A percentile compares a stretch with the other conserved stretches of the same genome.
These are phyloP conservation scores for Mus minutoides DNA, from an alignment of 2,797 vertebrate genomes.

Conservation along the genomic window DNA sequence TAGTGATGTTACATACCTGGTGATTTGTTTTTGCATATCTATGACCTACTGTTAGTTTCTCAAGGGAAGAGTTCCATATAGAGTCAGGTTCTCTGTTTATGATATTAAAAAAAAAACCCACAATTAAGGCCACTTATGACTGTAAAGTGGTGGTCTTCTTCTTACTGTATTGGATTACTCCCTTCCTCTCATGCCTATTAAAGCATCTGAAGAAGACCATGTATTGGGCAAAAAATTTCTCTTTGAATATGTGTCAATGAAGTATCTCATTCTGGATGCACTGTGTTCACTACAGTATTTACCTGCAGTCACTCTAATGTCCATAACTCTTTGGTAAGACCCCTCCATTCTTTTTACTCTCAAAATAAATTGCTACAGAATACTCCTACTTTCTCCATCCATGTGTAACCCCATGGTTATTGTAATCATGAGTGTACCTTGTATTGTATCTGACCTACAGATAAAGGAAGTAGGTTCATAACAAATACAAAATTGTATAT, in stretches of 20 bases:
- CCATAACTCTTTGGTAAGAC: not conserved
- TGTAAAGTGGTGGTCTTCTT: not conserved
- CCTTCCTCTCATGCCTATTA: not conserved
- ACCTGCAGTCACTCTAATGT: not conserved
- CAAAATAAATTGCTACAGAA: not conserved
- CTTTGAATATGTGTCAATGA: not conserved
- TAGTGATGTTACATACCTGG: not conserved
- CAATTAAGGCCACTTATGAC: not conserved
- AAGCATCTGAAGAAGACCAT: not conserved
- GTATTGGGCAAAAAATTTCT: not conserved
- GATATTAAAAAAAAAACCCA: not conserved
- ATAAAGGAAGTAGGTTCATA: not conserved
- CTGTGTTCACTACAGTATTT: not conserved
- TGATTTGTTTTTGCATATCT: not conserved
- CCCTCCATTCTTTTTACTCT: slow-evolving; percentile 5
- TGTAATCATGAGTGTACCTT: not conserved
- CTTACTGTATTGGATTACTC: not conserved
- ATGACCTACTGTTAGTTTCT: slow-evolving; percentile 11
- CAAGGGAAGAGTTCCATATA: not conserved
- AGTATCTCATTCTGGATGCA: not conserved
- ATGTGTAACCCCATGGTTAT: not conserved
- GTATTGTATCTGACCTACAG: not conserved
- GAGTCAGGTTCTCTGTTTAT: not conserved
- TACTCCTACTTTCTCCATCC: not conserved
- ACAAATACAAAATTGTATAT: not conserved